Conservation (phyloP, 2,888 invertebrate genomes). For the Rhodophaea formosa region DNA sequence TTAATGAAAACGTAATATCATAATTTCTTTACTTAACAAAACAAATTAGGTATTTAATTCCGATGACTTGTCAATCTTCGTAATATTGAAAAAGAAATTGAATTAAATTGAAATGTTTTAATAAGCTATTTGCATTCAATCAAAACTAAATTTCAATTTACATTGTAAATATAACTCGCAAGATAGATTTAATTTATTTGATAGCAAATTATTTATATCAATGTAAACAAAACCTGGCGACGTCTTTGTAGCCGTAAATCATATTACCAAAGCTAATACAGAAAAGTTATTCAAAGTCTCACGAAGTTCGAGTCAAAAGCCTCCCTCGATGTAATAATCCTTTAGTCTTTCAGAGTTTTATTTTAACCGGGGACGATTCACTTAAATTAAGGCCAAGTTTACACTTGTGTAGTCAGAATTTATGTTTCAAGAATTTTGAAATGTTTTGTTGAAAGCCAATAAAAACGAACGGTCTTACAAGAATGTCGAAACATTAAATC, state of each 20-base stretch:
- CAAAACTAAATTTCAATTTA: not conserved
- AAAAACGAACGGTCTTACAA: too few relatives aligned
- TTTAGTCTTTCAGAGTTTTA: constrained; percentile 47
- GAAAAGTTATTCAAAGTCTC: constrained; percentile 66
- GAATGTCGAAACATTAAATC: too few relatives aligned
- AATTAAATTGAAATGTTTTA: not conserved
- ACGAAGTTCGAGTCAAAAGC: constrained; percentile 63
- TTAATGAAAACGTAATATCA: too few relatives aligned
- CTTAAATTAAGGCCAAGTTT: constrained; percentile 25
- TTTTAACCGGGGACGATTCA: constrained; percentile 43
- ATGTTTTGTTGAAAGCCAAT: too few relatives aligned
- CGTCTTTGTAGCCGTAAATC: constrained; percentile 51
- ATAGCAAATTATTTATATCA: constrained; percentile 34
- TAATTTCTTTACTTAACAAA: too few relatives aligned
- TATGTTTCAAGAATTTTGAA: too few relatives aligned
- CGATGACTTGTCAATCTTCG: too few relatives aligned
- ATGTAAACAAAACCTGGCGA: constrained; percentile 36
- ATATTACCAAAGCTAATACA: constrained; percentile 59
- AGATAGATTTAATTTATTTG: constrained; percentile 20
- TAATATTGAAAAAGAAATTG: too few relatives aligned
- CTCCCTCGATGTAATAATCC: constrained; percentile 57
- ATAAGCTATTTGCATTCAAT: not conserved
- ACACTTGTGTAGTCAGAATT: not conserved
- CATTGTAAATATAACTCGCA: not conserved
- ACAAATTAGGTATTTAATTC: too few relatives aligned